A percentile compares a stretch with the other conserved stretches of the same genome.
Evolutionary conservation across 2,888 invertebrate genomes (phyloP).

Genomic region (Allygus modestus): DNA sequence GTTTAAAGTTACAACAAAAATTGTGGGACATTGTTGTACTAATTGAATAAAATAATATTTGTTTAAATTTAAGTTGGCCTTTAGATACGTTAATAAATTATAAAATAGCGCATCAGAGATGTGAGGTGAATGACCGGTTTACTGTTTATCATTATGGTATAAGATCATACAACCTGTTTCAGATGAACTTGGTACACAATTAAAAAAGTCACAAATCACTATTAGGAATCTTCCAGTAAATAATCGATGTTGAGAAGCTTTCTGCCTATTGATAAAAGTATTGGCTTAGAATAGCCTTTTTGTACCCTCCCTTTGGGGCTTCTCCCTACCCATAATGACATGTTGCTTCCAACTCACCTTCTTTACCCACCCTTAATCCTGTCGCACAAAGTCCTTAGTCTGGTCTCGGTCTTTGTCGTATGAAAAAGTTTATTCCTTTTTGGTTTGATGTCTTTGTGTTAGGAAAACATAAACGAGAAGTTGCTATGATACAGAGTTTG

Average conservation of each 20-base stretch:
- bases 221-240: not conserved
- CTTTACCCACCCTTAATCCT: conserved; percentile 4
- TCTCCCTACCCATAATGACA: not conserved
- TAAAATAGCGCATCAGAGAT: too few species aligned
- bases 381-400: conserved; percentile 7
- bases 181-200: too few species aligned
- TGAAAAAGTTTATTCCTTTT: not conserved
- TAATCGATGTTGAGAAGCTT: not conserved
- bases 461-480: not conserved
- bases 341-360: not conserved
- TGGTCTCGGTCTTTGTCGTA: conserved; percentile 4
- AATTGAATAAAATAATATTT: too few species aligned
- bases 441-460: not conserved
- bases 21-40: too few species aligned
- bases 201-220: not conserved
- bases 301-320: not conserved
- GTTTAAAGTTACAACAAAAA: too few species aligned
- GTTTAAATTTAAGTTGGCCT: too few species aligned
- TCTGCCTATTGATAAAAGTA: conserved; percentile 7
- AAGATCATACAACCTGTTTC: too few species aligned
- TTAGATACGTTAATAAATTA: too few species aligned
- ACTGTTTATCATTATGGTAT: too few species aligned
- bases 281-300: conserved; percentile 2
- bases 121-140: too few species aligned
- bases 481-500: too few species aligned